Conservation (phyloP, 2,113 vertebrate species). For the Rhizomys pruinosus region DNA sequence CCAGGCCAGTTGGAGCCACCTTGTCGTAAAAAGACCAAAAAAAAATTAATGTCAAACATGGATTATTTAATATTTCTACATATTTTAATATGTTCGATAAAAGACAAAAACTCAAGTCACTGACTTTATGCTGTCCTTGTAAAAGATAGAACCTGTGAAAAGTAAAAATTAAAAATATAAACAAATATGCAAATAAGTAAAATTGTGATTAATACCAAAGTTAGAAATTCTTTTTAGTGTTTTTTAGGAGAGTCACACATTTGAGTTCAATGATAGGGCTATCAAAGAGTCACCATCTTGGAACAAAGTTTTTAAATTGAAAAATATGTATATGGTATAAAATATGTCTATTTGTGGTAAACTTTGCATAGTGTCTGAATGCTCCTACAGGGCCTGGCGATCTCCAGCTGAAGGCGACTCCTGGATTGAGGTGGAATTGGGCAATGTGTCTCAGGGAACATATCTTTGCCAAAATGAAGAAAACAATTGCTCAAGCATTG, state of each 20-base stretch:
- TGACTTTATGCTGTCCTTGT: too few relatives aligned
- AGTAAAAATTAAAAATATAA: too few relatives aligned
- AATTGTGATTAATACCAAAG: slow-evolving; percentile 23
- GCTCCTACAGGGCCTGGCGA: slow-evolving; percentile 41
- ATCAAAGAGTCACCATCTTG: not conserved
- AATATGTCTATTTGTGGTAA: slow-evolving; percentile 31
- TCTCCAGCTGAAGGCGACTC: slow-evolving; percentile 23
- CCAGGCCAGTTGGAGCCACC: too few relatives aligned
- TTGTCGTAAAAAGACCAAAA: too few relatives aligned
- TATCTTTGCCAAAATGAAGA: slow-evolving; percentile 33
- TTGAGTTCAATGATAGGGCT: not conserved
- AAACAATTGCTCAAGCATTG: slow-evolving; percentile 45
- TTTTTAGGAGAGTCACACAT: not conserved
- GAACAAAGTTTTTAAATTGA: slow-evolving; percentile 18
- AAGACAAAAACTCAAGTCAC: too few relatives aligned
- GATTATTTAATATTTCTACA: too few relatives aligned
- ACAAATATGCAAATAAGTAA: not conserved
- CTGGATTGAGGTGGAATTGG: slow-evolving; percentile 32
- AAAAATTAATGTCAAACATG: too few relatives aligned
- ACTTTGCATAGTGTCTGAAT: slow-evolving; percentile 22
- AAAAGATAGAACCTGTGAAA: too few relatives aligned
- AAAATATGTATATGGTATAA: not conserved
- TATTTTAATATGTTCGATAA: too few relatives aligned
- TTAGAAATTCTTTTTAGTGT: not conserved
- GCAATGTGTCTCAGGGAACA: not conserved